Conservation (phyloP, 2,888 invertebrate genomes). For the Xestia rhomboidea region DNA sequence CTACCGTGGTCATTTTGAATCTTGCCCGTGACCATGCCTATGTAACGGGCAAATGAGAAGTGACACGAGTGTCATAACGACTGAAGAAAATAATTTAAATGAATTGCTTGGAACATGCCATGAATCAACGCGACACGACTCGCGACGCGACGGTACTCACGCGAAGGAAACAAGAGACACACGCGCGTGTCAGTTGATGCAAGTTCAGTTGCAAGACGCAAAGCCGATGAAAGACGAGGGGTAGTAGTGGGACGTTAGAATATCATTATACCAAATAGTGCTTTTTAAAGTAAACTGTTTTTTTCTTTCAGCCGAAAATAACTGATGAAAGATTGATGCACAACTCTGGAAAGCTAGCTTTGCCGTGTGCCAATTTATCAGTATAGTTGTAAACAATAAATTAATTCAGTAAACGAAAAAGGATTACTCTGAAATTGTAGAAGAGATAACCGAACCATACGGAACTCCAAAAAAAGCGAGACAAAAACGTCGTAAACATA, state of each 20-base stretch:
- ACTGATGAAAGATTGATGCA: not conserved
- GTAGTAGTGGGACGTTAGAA: not conserved
- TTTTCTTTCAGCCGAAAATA: not conserved
- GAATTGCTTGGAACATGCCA: not conserved
- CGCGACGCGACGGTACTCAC: not conserved
- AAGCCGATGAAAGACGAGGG: no score
- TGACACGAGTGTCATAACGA: not conserved
- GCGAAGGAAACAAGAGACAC: not conserved
- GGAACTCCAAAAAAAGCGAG: constrained; percentile 62
- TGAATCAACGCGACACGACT: not conserved
- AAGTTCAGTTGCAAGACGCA: not conserved
- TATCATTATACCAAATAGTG: not conserved
- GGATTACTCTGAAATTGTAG: not conserved
- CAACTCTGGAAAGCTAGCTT: not conserved
- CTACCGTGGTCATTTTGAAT: not conserved
- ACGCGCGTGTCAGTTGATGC: not conserved
- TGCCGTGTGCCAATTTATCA: not conserved
- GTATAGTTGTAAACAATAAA: not conserved
- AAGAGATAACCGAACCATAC: not conserved
- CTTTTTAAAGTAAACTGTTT: not conserved
- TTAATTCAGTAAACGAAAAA: not conserved
- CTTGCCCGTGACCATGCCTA: not conserved
- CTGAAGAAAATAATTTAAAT: not conserved
- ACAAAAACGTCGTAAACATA: constrained; percentile 66
- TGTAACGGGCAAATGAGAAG: no score